Base-by-base conservation (phyloP, 1,140 invertebrate genomes). In the Drosophila kanapiae region DNA sequence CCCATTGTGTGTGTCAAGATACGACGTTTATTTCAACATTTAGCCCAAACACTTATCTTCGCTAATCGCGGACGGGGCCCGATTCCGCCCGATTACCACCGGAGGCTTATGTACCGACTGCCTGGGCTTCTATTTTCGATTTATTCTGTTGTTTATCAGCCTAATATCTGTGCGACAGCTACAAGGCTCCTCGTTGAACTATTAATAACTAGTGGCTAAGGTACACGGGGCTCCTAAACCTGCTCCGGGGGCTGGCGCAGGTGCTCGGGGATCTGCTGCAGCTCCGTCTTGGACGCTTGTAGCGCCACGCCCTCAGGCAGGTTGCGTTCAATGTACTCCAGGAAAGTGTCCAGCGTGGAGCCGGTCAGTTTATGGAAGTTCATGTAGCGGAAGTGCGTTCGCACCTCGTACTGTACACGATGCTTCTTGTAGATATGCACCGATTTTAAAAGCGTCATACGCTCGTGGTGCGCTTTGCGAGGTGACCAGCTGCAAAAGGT, bases 301-400 rank as follows among this genome's bases (percentile, higher is more conserved):
- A 99, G 95, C 18, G 97, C 97, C 53, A 99, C 97, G 61, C 99
- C 98, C 95, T 99, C 99, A 1, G 99, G 99, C 71, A 99, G 94
- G 95, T 99, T 99, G 78, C 99, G 94, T 92, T 99, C 95, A 62
- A 99, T 96, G 93, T 99, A 99, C 93, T 99, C 99, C 33, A 99
- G 93, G 93, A 97, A 98, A 23, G 99, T 99, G 77, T 98, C 97
- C 51, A 98, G 96, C 23, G 99, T 99, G 9, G 98, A 99, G 18
- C 97, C 98, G 3, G 99, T 99, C 5, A 99, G 90, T 79, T 96
- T 94, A 70, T 96, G 94, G 53, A 98, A 96, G 91, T 97, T 95
- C 79, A 99, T 94, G 86, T 97, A 96, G 65, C 96, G 95, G 93
- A 96, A 99, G 93, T 99, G 98, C 11, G 99, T 99, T 86, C 99